Base-by-base conservation (phyloP, 2,113 vertebrate species). In the Haplochromis vanheusdeni region DNA sequence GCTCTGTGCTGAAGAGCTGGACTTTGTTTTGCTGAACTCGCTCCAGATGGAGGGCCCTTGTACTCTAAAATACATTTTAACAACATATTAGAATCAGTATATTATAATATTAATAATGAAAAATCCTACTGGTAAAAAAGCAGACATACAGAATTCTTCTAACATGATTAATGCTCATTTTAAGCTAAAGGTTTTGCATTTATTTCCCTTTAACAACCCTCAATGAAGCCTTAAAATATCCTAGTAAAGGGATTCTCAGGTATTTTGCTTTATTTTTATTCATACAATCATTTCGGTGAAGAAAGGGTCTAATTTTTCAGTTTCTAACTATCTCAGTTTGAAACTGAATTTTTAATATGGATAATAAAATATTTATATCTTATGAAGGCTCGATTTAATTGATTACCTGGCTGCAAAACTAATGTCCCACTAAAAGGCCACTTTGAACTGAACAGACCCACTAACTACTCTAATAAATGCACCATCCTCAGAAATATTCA, bases 11-110 rank as follows among this genome's bases (percentile, higher is more conserved):
- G 99, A 2, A 96, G 95, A 11, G 98, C 98, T 2, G 99, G 99
- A 90, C 99, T 99, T 92, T 99, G 98, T 92, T 96, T 96, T 81
- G 99, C 98, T 0, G 99, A 99, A 93, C 98, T 99, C 23, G 97
- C 97, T 92, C 97, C 98, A 2, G 99, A 99, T 0, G 98, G 97
- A 81, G 99, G 98, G 7, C 98, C 98, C 12, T 96, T 97, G 86
- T 98, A 98, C 47, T 99, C 99, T 99, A 85, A 80, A 68, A 92
- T 65, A 23, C 3, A 85, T 75, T 54, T 70, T 52, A 26, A 84
- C 11, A 73, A 55, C 21, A 52, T 4, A 86, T 31, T 55, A 52
- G 1, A 5, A 79, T 82, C 6, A 77, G 6, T 6, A 10, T 4
- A 10, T 6, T 11, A 31, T 16, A 49, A 77, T 19, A 49, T 49